A percentile compares a stretch with the other conserved stretches of the same genome.
phyloP scores from a whole-genome alignment of 2,113 vertebrate genomes.

The Psammodynastes pulverulentus region DNA sequence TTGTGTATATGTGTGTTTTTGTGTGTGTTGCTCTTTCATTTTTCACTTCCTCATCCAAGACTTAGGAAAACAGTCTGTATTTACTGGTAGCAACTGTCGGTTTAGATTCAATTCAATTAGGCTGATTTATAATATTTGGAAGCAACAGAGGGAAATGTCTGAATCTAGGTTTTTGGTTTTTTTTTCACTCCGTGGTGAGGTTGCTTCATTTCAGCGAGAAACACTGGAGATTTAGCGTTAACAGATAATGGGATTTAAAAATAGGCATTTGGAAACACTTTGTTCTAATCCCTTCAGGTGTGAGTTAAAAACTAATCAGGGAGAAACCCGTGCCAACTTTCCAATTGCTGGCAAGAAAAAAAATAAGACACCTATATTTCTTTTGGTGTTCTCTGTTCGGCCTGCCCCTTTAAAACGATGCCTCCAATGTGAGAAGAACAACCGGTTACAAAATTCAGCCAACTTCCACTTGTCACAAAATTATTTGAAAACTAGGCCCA shows the following conservation, averaged over 20 bases:
- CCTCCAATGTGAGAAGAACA: neutral
- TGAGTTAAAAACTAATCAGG: constrained; percentile 1
- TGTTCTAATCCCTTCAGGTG: constrained; percentile 19
- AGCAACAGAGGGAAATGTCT: neutral
- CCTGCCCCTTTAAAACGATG: neutral
- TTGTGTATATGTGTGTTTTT: neutral
- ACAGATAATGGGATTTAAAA: neutral
- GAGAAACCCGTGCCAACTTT: constrained; percentile 13
- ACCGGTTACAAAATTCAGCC: neutral
- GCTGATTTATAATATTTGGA: constrained; percentile 13
- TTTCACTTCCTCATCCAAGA: neutral
- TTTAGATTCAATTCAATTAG: neutral
- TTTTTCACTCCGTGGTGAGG: neutral
- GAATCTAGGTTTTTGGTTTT: neutral
- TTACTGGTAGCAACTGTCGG: neutral
- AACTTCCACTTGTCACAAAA: neutral
- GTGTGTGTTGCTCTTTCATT: neutral
- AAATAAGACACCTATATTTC: neutral
- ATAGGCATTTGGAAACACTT: neutral
- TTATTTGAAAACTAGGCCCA: neutral
- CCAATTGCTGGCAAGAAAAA: constrained; percentile 7
- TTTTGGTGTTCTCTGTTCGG: neutral
- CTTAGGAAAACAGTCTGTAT: neutral
- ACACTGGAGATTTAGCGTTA: neutral
- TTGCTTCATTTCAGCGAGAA: neutral